Evolutionary conservation across 92 coral and sea anemone species (phyloP), one percentile per base, ranked within the genome.

Genomic region (Heteractis magnifica): DNA sequence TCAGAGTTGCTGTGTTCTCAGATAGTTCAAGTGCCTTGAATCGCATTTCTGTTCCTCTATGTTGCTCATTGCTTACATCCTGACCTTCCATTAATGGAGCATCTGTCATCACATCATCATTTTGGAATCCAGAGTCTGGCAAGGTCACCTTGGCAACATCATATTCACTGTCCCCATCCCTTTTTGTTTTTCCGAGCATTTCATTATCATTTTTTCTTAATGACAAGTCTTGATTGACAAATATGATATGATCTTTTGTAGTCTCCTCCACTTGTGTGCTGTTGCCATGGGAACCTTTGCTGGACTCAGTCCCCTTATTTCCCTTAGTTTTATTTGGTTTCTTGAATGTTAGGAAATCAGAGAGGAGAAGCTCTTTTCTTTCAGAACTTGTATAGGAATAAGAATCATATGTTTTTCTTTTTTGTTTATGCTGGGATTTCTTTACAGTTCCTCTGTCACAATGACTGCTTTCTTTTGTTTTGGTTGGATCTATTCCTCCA

Each of bases 1-100:
- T 85, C 4, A 93, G 58, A 34, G 94, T 91, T 70, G 94, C 89
- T 16, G 93, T 92, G 78, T 91, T 95, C 81, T 93, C 98, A 79
- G 85, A 88, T 51, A 95, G 87, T 56, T 95, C 92, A 51, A 95
- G 88, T 2, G 92, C 97, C 71, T 83, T 89, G 53, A 95, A 90
- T 76, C 93, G 88, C 21, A 95, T 88, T 85, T 93, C 95, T 83
- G 98, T 95, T 80, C 98, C 98, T 60, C 88, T 90, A 5, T 48
- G 87, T 21, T 72, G 81, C 48, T 75, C 77, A 68, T 81, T 80
- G 49, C 52, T 50, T 11, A 13, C 82, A 75, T 68, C 68, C 49
- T n/a, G 78, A 2, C 44, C 62, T 10, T 49, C 10, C 50, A 7
- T 26, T 51, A 65, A 23, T 18, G 21, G 78, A 10, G 7, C 26